phyloP scores from a whole-genome alignment of 2,888 invertebrate species.

The Oscheius sp. region DNA sequence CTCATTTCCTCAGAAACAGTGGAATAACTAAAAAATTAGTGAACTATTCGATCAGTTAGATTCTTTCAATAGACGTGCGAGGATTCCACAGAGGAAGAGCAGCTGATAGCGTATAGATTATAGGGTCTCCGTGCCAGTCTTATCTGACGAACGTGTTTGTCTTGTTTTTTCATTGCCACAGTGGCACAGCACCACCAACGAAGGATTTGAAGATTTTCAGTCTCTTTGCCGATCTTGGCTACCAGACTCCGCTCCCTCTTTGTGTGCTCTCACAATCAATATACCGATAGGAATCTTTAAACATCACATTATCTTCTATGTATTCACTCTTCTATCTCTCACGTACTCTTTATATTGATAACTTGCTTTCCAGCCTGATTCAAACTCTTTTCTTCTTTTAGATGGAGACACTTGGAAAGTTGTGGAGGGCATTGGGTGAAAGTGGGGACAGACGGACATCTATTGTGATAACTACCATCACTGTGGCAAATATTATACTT shows the following conservation, averaged over 20 bases:
- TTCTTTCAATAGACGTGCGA: too few species aligned
- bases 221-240: too few species aligned
- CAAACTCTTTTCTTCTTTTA: background rate
- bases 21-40: too few species aligned
- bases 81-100: background rate
- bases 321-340: background rate
- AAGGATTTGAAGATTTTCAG: too few species aligned
- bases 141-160: conserved; percentile 12
- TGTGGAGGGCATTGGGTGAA: background rate
- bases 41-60: too few species aligned
- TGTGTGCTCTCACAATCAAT: too few species aligned
- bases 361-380: background rate
- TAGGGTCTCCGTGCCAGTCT: conserved; percentile 14
- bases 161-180: too few species aligned
- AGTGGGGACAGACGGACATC: background rate
- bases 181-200: background rate
- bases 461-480: conserved; percentile 15
- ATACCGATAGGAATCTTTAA: too few species aligned
- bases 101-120: conserved; percentile 26
- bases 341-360: background rate
- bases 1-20: too few species aligned
- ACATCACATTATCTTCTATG: too few species aligned
- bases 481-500: conserved; percentile 20
- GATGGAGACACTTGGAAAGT: background rate
- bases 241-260: too few species aligned